Base-by-base conservation (phyloP, 2,888 invertebrate species). In the Plagodis dolabraria region DNA sequence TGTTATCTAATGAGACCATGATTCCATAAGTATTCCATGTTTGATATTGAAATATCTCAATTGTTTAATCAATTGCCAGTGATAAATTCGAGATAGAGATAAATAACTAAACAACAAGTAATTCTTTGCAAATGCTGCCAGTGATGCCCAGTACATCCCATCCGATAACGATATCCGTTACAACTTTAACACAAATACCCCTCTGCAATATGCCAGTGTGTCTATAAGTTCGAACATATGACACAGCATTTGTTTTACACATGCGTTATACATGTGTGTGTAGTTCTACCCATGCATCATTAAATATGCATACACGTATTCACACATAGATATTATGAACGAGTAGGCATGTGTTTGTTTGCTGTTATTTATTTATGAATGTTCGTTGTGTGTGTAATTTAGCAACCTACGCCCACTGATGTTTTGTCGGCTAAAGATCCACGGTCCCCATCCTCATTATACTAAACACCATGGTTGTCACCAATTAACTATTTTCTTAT, bases 401-500 rank as follows among this genome's bases (percentile, higher is more conserved):
- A 78, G 79, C 76, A 80, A 77, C 72, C 67, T 67, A 77, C 83
- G 74, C 83, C 82, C 67, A 79, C 81, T 40, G 59, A 48, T 49
- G 57, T 33, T 47, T 55, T 49, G 48, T 53, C 46, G 7, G 36
- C 48, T 53, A 35, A 53, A 46, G 53, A 46, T 53, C 40, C 53
- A 59, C 49, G 35, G 45, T 49, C 45, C 33, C 49, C 52, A 67
- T 57, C 58, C 47, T 61, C 68, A 55, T 64, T 66, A 63, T 57
- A 61, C 61, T 57, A 61, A 64, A 64, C 60, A 64, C 55, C 53
- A 59, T 66, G 63, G 60, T 53, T 60, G 64, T 63, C 57, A 58
- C 64, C 61, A 66, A 59, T 65, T 56, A 64, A 54, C 57, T 63
- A 44, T 47, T 50, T 55, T 55, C 47, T 38, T 45, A 65, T 63